Evolutionary conservation across 30 jellyfish, hydroid and myxozoan genomes (phyloP).

Genomic region (Clytia hemisphaerica): DNA sequence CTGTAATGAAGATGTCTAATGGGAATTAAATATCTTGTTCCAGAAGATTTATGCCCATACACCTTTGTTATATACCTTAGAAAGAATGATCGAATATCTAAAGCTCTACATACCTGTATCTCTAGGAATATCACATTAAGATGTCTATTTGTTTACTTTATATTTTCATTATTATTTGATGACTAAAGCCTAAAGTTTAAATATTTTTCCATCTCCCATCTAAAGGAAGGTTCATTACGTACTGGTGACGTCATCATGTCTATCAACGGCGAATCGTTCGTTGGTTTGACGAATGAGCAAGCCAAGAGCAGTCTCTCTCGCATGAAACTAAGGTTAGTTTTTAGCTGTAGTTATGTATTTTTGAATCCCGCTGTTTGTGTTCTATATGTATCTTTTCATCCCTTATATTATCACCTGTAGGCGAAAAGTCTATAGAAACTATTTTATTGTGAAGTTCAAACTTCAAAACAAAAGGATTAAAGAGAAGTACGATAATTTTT

Average conservation of each 20-base stretch:
- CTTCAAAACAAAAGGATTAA: no score
- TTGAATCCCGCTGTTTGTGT: no score
- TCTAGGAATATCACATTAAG: no score
- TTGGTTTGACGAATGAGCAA: conserved; percentile 62
- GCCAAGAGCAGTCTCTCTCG: conserved; percentile 65
- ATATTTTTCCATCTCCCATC: background rate
- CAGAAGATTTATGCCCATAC: background rate
- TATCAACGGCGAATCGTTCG: conserved; percentile 59
- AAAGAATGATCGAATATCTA: no score
- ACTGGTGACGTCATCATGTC: conserved; percentile 66
- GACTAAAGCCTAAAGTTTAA: background rate
- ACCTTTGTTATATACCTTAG: background rate
- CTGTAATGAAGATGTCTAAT: background rate
- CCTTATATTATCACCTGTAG: no score
- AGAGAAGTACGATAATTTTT: no score
- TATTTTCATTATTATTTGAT: background rate
- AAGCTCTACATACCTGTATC: no score
- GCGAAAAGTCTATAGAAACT: no score
- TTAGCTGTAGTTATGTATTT: no score
- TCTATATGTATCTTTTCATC: no score
- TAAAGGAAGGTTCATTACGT: conserved; percentile 62
- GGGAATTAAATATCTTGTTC: background rate
- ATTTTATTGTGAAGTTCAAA: no score
- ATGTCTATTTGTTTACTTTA: no score
- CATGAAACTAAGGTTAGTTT: conserved; percentile 69